Base-by-base conservation (phyloP, 1,140 invertebrate species). In the Listronotus oregonensis region DNA sequence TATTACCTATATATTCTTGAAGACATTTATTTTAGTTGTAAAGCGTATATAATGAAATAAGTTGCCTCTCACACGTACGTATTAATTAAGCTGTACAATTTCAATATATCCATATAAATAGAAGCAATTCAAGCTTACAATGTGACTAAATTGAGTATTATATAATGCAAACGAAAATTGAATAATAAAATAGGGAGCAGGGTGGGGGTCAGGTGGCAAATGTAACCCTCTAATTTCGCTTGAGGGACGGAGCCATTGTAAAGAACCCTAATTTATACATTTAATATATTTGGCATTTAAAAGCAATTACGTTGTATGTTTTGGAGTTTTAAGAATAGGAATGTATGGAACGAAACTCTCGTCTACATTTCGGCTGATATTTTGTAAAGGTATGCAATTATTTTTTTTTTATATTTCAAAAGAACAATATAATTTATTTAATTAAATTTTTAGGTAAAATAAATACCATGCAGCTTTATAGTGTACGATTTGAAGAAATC, bases 81-180 rank as follows among this genome's bases (percentile, higher is more conserved):
- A 71, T 71, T 72, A 72, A 72, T 72, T 72, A 69, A 72, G 71
- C 68, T 71, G 71, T 70, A 71, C 68, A 69, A 71, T 72, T 72
- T 72, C 71, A 70, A 72, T 72, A 72, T 72, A 72, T 72, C 64
- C 69, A 72, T 69, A 71, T 72, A 72, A 72, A 72, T 71, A 72
- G 71, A 63, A 66, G 71, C 71, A 72, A 72, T 72, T 71, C 71
- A 52, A 69, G 64, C 71, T 61, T 66, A 72, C 71, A 72, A 72
- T 71, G 70, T 68, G 66, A 68, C 71, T 71, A 72, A 72, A 72
- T 72, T 72, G 71, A 72, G 70, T 72, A 72, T 72, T 72, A 72
- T 65, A 70, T 69, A 72, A 68, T 72, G 71, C 71, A 70, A 69
- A 72, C 71, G 71, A 72, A 72, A 70, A 72, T 66, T 72, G 71